Evolutionary conservation across 2,888 invertebrate species (phyloP).

Genomic region (Mantis religiosa): DNA sequence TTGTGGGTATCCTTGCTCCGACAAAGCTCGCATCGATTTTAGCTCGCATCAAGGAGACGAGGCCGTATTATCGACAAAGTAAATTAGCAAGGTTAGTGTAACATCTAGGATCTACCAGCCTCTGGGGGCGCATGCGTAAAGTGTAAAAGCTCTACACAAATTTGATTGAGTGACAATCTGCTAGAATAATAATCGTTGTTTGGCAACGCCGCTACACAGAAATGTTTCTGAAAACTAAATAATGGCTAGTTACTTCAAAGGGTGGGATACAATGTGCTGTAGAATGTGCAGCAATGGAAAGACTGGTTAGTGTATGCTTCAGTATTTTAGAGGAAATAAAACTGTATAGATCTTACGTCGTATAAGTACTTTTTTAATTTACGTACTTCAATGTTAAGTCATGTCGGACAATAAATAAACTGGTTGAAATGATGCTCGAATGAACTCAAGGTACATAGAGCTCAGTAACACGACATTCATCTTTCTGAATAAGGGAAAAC

Average conservation of each 20-base stretch:
- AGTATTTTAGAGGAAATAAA: too few species aligned
- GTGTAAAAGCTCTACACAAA: not conserved
- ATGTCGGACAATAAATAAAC: too few species aligned
- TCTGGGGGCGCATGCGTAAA: not conserved
- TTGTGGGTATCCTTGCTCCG: not conserved
- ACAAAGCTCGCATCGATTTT: not conserved
- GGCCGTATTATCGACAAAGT: not conserved
- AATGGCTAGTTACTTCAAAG: not conserved
- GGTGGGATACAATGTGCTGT: too few species aligned
- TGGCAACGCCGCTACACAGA: not conserved
- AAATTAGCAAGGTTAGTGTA: not conserved
- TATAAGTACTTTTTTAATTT: too few species aligned
- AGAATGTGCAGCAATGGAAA: too few species aligned
- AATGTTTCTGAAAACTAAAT: not conserved
- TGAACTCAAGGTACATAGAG: too few species aligned
- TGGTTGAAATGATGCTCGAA: too few species aligned
- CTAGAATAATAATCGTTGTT: not conserved
- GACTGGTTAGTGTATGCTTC: too few species aligned
- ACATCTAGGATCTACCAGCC: not conserved
- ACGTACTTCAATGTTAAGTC: too few species aligned
- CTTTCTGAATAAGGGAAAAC: too few species aligned
- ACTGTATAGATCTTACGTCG: too few species aligned
- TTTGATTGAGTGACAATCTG: not conserved
- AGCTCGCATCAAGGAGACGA: not conserved
- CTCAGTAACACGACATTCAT: too few species aligned